These are phyloP conservation scores for Zygogramma bicolorata DNA, from an alignment of 2,888 invertebrate species.

Conservation along the genomic window DNA sequence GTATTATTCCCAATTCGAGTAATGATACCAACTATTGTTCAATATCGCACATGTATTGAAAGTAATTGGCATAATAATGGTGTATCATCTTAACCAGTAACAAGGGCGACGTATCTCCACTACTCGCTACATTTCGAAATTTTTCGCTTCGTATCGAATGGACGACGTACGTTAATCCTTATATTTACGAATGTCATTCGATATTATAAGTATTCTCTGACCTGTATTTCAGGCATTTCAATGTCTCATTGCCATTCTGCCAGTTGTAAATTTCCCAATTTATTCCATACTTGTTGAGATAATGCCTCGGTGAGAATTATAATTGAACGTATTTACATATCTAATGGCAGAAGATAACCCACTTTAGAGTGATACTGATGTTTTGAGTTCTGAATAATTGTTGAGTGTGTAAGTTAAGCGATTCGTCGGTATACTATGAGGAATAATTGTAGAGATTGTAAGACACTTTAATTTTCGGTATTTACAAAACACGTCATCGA, in stretches of 20 bases:
- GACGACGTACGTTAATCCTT: constrained; percentile 2
- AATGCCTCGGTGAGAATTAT: constrained; percentile 24
- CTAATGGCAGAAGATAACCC: constrained; percentile 20
- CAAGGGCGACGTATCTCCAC: neutral
- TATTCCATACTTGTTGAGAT: constrained; percentile 37
- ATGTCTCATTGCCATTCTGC: constrained; percentile 41
- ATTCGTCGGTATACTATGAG: too few relatives aligned
- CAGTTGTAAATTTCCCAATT: constrained; percentile 35
- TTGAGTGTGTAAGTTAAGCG: too few relatives aligned
- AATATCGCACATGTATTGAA: neutral
- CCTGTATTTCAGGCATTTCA: constrained; percentile 22
- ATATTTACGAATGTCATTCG: constrained; percentile 11
- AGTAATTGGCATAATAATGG: neutral
- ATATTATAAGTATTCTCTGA: constrained; percentile 15
- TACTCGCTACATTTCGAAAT: neutral
- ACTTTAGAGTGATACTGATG: constrained; percentile 8
- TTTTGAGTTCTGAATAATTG: neutral
- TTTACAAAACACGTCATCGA: too few relatives aligned
- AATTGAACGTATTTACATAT: constrained; percentile 25
- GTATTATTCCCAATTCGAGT: too few relatives aligned
- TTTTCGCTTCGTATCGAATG: constrained; percentile 2
- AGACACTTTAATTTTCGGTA: too few relatives aligned
- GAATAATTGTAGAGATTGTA: too few relatives aligned
- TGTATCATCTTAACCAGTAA: neutral
- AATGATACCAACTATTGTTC: neutral